A percentile compares a stretch with the other conserved stretches of the same genome.
Evolutionary conservation across 2,113 vertebrate genomes (phyloP).

Genomic region (Mustela nigripes): DNA sequence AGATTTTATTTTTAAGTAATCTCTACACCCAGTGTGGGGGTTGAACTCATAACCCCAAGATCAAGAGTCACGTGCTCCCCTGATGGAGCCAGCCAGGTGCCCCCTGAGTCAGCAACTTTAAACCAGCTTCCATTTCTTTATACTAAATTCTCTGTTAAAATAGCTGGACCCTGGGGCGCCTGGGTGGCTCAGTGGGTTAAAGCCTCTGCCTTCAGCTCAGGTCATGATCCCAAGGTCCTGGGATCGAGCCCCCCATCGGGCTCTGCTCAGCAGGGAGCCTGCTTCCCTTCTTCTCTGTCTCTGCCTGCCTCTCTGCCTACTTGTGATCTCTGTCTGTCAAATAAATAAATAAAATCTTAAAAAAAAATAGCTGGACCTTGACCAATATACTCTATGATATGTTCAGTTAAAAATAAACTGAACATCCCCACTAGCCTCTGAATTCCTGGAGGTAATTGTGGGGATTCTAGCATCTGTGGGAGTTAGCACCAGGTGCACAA

Average conservation of each 20-base stretch:
- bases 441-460: not conserved
- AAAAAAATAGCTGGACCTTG: not conserved
- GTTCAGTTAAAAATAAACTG: not conserved
- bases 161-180: not conserved
- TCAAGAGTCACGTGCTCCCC: not conserved
- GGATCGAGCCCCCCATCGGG: too few species aligned
- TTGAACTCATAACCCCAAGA: not conserved
- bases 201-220: too few species aligned
- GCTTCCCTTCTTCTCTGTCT: too few species aligned
- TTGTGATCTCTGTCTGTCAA: too few species aligned
- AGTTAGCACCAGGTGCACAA: not conserved
- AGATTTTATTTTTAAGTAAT: not conserved
- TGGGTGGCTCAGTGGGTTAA: too few species aligned
- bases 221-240: too few species aligned
- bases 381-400: not conserved
- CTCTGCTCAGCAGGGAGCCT: too few species aligned
- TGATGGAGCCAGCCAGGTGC: not conserved
- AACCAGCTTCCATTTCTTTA: not conserved
- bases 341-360: too few species aligned
- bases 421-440: not conserved
- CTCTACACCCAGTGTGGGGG: not conserved
- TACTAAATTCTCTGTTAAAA: not conserved
- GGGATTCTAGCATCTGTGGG: not conserved
- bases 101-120: not conserved
- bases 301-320: too few species aligned